phyloP scores from a whole-genome alignment of 2,888 invertebrate species.

The Prostheceraeus crozeri region DNA sequence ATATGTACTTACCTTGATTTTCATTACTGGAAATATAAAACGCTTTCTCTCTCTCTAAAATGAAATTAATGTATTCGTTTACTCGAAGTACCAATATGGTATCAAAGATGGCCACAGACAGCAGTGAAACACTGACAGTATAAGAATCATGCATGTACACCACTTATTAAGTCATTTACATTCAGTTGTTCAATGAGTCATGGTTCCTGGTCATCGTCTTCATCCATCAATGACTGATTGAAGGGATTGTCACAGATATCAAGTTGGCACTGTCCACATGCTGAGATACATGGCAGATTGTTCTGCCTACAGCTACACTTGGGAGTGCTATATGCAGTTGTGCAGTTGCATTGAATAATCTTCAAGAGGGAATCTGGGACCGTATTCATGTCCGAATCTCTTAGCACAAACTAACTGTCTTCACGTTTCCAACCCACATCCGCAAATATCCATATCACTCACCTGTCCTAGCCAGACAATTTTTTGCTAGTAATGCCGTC shows the following conservation, averaged over 20 bases:
- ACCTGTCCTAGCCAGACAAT: no score
- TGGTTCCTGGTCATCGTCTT: conserved; percentile 23
- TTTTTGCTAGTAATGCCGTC: no score
- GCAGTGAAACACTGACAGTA: conserved; percentile 17
- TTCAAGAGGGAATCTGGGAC: no score
- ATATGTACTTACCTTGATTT: no score
- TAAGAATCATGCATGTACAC: conserved; percentile 23
- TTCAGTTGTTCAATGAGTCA: conserved; percentile 20
- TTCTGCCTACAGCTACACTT: neutral
- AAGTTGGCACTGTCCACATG: conserved; percentile 25
- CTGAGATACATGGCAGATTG: conserved; percentile 24
- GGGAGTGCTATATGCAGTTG: no score
- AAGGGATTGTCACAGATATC: conserved; percentile 12
- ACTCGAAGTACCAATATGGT: conserved; percentile 10
- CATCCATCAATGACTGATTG: conserved; percentile 1
- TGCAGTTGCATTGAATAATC: no score
- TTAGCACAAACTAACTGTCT: no score
- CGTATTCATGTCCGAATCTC: no score
- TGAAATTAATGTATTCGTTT: neutral
- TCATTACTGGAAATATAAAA: no score
- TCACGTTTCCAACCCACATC: no score
- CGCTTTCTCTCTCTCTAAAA: no score
- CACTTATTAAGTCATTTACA: conserved; percentile 26
- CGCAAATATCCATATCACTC: no score
- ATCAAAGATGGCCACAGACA: conserved; percentile 21